A percentile compares a stretch with the other conserved stretches of the same genome.
These are phyloP conservation scores for Aphrophora alni DNA, from an alignment of 2,888 invertebrate genomes.

Conservation along the genomic window DNA sequence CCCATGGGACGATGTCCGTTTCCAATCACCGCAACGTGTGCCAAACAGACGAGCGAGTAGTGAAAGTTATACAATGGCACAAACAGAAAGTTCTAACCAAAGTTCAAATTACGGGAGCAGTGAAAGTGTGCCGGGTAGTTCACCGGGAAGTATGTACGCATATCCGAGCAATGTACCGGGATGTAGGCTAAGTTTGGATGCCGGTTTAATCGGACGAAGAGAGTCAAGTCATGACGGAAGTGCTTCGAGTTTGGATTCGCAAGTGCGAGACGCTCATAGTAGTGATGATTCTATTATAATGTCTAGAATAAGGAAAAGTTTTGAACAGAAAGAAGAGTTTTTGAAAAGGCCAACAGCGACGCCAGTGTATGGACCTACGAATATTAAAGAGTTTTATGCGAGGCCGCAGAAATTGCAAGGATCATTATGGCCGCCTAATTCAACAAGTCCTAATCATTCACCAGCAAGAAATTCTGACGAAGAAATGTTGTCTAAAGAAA, in stretches of 20 bases:
- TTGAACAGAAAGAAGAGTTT: conserved; percentile 91
- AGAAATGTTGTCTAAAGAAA: conserved; percentile 22
- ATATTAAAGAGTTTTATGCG: conserved; percentile 73
- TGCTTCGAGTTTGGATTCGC: conserved; percentile 70
- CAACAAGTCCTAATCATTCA: conserved; percentile 36
- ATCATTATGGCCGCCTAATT: conserved; percentile 68
- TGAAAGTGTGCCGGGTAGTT: conserved; percentile 35
- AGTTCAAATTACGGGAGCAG: conserved; percentile 25
- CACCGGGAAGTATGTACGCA: conserved; percentile 23
- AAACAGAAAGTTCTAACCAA: background rate
- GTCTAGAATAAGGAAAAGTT: conserved; percentile 69
- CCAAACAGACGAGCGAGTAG: background rate
- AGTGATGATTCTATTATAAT: conserved; percentile 73
- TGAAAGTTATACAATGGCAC: conserved; percentile 2
- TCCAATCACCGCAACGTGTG: conserved; percentile 11
- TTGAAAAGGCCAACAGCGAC: conserved; percentile 74
- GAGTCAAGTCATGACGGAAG: conserved; percentile 69
- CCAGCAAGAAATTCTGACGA: conserved; percentile 33
- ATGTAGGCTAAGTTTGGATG: conserved; percentile 59
- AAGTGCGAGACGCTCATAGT: conserved; percentile 54
- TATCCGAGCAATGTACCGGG: conserved; percentile 51
- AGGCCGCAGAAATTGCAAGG: conserved; percentile 77
- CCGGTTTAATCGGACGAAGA: conserved; percentile 50
- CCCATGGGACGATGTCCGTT: conserved; percentile 13
- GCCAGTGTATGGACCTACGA: conserved; percentile 49